phyloP scores from a whole-genome alignment of 2,888 invertebrate genomes.

The Entomobrya multifasciata region DNA sequence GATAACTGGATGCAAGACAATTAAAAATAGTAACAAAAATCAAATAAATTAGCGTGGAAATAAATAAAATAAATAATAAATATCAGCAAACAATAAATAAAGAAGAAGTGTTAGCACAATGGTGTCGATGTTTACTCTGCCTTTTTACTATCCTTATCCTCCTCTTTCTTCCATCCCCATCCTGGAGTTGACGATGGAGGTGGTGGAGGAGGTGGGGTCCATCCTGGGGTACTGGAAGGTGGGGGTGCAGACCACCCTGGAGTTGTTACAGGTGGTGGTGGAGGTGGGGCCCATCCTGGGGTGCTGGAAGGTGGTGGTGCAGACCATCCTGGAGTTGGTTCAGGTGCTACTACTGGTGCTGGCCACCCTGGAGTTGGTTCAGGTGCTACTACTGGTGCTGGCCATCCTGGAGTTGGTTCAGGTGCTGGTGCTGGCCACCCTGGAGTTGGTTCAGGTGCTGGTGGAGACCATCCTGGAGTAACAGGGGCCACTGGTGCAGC shows the following conservation, averaged over 20 bases:
- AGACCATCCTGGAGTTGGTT: neutral
- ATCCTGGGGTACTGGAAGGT: neutral
- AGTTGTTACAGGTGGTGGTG: neutral
- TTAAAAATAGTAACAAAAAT: no score
- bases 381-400: neutral
- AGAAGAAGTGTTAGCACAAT: no score
- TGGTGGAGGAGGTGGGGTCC: neutral
- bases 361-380: neutral
- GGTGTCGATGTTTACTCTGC: no score
- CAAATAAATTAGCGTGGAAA: no score
- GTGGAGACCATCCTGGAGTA: neutral
- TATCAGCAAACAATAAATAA: no score
- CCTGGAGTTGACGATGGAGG: neutral
- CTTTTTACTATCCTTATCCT: neutral
- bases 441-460: neutral
- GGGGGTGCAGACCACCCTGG: no score
- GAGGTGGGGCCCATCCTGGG: neutral
- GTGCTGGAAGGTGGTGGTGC: neutral
- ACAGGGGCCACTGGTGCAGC: no score
- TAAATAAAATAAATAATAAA: no score
- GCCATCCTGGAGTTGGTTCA: neutral
- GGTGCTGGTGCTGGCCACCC: neutral
- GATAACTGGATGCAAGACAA: no score
- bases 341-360: neutral
- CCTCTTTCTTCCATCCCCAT: constrained; percentile 12